Conservation (phyloP, 2,113 vertebrate genomes). For the Mastomys coucha region DNA sequence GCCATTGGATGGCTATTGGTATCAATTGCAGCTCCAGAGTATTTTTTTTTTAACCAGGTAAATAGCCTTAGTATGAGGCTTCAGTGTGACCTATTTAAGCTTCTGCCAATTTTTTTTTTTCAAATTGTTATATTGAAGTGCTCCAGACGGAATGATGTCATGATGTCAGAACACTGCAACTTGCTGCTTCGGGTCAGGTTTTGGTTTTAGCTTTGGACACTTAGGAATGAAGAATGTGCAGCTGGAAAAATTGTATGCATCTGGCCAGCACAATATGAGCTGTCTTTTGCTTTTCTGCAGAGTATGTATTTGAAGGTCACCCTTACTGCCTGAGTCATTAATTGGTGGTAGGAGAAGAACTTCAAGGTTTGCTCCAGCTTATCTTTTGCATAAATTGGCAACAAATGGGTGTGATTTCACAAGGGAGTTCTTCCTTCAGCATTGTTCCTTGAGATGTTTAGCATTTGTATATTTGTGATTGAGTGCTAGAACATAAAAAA, state of each 20-base stretch:
- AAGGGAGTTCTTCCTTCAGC: background rate
- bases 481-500: conserved; percentile 24
- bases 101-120: conserved; percentile 84
- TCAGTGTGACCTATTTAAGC: conserved; percentile 86
- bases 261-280: conserved; percentile 62
- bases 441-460: background rate
- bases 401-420: conserved; percentile 15
- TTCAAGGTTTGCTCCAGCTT: conserved; percentile 25
- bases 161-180: conserved; percentile 82
- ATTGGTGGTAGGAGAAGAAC: conserved; percentile 70
- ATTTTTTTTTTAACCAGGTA: conserved; percentile 71
- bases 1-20: background rate
- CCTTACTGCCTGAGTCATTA: conserved; percentile 70
- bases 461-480: conserved; percentile 7
- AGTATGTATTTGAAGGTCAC: conserved; percentile 57
- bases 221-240: conserved; percentile 77
- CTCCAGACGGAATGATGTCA: conserved; percentile 87
- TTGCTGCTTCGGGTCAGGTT: conserved; percentile 82
- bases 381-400: conserved; percentile 14
- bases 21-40: conserved; percentile 68
- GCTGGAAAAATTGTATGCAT: conserved; percentile 72
- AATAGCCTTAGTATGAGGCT: conserved; percentile 82
- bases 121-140: conserved; percentile 85
- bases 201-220: conserved; percentile 80
- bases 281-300: conserved; percentile 45